Percentiles rank a stretch among this genome's conserved stretches.
phyloP scores from a whole-genome alignment of 23 tunicate species.

The Halocynthia aurantium region DNA sequence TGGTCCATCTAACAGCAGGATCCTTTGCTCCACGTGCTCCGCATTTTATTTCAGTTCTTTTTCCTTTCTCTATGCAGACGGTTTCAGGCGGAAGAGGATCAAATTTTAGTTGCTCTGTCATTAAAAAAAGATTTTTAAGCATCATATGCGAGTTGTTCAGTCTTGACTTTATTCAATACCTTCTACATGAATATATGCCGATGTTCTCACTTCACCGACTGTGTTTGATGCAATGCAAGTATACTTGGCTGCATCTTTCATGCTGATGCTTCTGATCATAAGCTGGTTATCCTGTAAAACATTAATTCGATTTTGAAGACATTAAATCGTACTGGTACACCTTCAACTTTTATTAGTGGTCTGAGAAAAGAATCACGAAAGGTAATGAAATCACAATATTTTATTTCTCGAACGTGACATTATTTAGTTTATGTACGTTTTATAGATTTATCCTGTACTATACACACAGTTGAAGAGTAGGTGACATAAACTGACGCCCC shows the following conservation, averaged over 20 bases:
- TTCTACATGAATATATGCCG: slow-evolving; percentile 16
- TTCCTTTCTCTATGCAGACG: slow-evolving; percentile 26
- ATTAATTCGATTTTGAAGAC: no score
- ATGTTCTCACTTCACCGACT: slow-evolving; percentile 2
- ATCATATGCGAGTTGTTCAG: slow-evolving; percentile 2
- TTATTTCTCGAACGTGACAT: no score
- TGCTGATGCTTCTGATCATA: not conserved
- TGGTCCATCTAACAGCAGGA: slow-evolving; percentile 2
- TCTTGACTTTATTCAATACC: not conserved
- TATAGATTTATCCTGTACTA: no score
- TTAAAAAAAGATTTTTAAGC: not conserved
- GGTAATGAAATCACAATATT: no score
- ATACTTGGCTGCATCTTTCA: slow-evolving; percentile 9
- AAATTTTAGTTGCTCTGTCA: slow-evolving; percentile 33
- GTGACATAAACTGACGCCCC: no score
- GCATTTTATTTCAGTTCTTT: slow-evolving; percentile 6
- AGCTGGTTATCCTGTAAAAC: slow-evolving; percentile 1
- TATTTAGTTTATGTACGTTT: no score
- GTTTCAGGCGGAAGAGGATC: slow-evolving; percentile 9
- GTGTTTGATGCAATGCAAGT: slow-evolving; percentile 9
- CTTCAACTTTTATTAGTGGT: no score
- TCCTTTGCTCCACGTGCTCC: slow-evolving; percentile 24
- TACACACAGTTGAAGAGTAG: no score
- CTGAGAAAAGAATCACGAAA: no score
- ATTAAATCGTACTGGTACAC: no score